Conservation (phyloP, 2,888 invertebrate genomes). For the Eremobia ochroleuca region DNA sequence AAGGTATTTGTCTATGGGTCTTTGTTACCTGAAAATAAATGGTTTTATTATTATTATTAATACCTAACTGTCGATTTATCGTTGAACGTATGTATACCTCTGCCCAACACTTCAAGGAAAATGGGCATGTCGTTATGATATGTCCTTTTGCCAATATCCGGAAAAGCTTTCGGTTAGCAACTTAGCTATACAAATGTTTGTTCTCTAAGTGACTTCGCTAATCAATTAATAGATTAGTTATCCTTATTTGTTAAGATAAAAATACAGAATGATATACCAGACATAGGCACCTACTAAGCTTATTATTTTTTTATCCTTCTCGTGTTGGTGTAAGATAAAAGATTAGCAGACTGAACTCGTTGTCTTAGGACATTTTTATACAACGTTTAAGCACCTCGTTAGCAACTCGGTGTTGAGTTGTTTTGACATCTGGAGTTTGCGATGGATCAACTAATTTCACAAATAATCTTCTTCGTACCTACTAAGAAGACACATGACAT, state of each 20-base stretch:
- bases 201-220: not conserved
- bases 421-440: not conserved
- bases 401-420: not conserved
- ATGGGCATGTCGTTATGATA: not conserved
- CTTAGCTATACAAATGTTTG: constrained; percentile 33
- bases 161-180: constrained; percentile 18
- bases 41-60: too few relatives aligned
- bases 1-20: too few relatives aligned
- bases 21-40: too few relatives aligned
- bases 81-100: not conserved
- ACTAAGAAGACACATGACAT: too few relatives aligned
- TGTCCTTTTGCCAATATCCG: constrained; percentile 6
- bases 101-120: not conserved
- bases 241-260: too few relatives aligned
- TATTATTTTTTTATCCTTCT: not conserved
- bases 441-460: not conserved
- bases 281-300: not conserved
- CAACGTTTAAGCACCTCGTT: not conserved
- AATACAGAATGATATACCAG: not conserved
- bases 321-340: not conserved
- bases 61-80: not conserved
- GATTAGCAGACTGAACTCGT: not conserved
- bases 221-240: constrained; percentile 28
- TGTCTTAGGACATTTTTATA: not conserved
- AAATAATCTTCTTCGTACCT: not conserved